Evolutionary conservation across 2,888 invertebrate species (phyloP), one percentile per base, ranked within the genome.

Genomic region (Erebia aethiops): DNA sequence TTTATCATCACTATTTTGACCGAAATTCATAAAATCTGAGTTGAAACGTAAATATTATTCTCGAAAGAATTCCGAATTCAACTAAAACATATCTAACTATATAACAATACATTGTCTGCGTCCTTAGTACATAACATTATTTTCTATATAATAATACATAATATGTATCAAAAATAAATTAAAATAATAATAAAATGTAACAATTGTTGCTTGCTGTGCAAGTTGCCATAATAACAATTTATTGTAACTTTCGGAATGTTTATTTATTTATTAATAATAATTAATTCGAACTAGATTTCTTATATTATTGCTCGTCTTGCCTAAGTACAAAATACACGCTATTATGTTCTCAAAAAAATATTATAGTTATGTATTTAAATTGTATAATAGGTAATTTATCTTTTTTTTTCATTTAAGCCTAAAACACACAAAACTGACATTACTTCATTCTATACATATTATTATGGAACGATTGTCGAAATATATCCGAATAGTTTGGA

Each of bases 171-270:
- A 35, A 35, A 5, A 35, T 0, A 35, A 7, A 35, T 35, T 26
- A 21, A n/a, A 18, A 18, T 51, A 14, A n/a, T n/a, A 57, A 26
- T 35, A 64, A 35, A 35, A 52, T n/a, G 4, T 51, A 52, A 35
- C 8, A 52, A 35, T 51, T 16, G 26, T 35, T 35, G 16, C 64
- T 64, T 64, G 64, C 64, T 35, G 60, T 52, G 49, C 67, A 41
- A 60, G 35, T 52, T 51, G 52, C 51, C 51, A 68, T 61, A 68
- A 56, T 35, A 26, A 35, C 26, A 16, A 21, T 21, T 7, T 49
- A 49, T 7, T 60, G 9, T 49, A 49, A 21, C 21, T 62, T 16
- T 13, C 21, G 62, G 62, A 62, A 49, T 62, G 62, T 49, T 54
- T 54, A 18, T 18, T 54, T 62, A 62, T 21, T 62, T 46, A 46